phyloP scores from a whole-genome alignment of 2,113 vertebrate genomes.

The Syngnathus scovelli region DNA sequence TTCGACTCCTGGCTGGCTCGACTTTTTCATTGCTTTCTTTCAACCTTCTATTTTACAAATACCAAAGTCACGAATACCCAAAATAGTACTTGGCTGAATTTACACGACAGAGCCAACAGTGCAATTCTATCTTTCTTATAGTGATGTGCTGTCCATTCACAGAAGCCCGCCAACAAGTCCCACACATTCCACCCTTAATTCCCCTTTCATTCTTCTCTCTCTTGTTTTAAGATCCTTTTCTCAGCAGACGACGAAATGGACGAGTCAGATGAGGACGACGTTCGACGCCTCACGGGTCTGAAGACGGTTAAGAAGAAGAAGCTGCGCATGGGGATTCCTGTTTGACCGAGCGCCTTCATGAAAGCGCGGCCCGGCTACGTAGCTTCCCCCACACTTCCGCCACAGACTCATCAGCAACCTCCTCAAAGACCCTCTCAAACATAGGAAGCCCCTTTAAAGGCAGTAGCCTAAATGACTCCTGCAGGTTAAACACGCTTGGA shows the following conservation, averaged over 20 bases:
- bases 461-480: conserved; percentile 8
- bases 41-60: no score
- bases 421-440: background rate
- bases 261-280: conserved; percentile 90
- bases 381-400: conserved; percentile 5
- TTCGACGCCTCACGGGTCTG: conserved; percentile 79
- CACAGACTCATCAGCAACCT: background rate
- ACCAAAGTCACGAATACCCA: no score
- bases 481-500: background rate
- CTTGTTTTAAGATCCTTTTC: conserved; percentile 84
- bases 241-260: conserved; percentile 98
- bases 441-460: conserved; percentile 3
- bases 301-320: conserved; percentile 92
- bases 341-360: conserved; percentile 70
- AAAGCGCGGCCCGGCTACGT: background rate
- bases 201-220: background rate
- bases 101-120: no score
- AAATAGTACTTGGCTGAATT: no score
- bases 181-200: background rate
- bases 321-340: conserved; percentile 88
- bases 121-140: no score
- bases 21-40: no score
- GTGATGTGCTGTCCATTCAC: no score
- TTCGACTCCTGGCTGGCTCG: conserved; percentile 67
- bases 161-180: no score